phyloP scores from a whole-genome alignment of 2,797 vertebrate genomes.

The Parambassis ranga region DNA sequence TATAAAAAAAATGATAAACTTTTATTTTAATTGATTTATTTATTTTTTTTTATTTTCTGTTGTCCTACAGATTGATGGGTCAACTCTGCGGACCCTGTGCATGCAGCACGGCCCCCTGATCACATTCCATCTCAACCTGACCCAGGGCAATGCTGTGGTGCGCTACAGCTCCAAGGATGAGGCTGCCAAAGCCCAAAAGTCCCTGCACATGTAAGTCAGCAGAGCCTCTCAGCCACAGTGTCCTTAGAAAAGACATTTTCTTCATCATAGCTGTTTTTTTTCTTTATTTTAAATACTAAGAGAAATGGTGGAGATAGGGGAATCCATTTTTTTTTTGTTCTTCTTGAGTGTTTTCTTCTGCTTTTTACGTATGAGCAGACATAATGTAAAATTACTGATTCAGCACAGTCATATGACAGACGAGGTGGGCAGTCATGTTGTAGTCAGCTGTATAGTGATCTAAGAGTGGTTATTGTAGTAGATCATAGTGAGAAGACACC shows the following conservation, averaged over 20 bases:
- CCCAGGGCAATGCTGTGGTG: slow-evolving; percentile 98
- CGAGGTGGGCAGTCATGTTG: slow-evolving; percentile 4
- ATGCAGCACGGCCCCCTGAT: slow-evolving; percentile 97
- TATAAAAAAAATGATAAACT: neutral
- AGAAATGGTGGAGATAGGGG: neutral
- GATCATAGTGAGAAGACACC: neutral
- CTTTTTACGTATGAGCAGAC: neutral
- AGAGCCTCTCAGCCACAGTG: neutral
- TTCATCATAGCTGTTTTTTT: neutral
- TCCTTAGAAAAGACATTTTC: neutral
- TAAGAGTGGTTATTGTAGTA: neutral
- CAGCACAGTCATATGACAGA: slow-evolving; percentile 24
- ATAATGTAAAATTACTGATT: neutral
- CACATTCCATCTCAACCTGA: slow-evolving; percentile 99
- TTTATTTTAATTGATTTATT: neutral
- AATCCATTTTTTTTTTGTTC: neutral
- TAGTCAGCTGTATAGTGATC: slow-evolving; percentile 12
- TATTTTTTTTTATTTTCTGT: neutral
- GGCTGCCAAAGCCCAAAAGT: slow-evolving; percentile 97
- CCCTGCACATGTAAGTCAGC: slow-evolving; percentile 92
- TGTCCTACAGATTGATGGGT: slow-evolving; percentile 91
- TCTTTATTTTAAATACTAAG: neutral
- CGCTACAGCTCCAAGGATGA: slow-evolving; percentile 99
- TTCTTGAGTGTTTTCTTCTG: slow-evolving; percentile 9
- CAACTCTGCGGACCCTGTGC: slow-evolving; percentile 95